Evolutionary conservation across 2,797 vertebrate genomes (phyloP), one percentile per base, ranked within the genome.

Genomic region (Myripristis jacobus): DNA sequence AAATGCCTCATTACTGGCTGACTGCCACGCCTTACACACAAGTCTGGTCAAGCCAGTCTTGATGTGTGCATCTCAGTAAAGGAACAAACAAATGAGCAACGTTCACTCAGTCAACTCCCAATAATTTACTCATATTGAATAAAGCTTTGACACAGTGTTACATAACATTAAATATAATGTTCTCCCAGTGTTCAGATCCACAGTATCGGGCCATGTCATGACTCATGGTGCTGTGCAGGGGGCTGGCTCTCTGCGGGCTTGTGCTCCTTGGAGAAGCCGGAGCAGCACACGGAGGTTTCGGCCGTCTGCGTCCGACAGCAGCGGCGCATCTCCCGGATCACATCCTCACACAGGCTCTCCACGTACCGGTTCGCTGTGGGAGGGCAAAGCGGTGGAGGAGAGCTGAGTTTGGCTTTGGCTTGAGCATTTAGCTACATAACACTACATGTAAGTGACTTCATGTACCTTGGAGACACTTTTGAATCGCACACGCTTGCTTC

Each of bases 391-490:
- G 31, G 12, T 70, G 15, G 54, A 6, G 7, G 6, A 9, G 18
- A 21, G 3, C 2, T 31, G 4, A 34, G 0, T 1, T 1, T 3
- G 5, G 2, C 1, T 10, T 60, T 60, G n/a, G 15, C 18, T 38
- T 3, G 3, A 29, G 3, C 27, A 29, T 25, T 61, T 21, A 27
- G 16, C 34, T 38, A 41, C 6, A 48, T 15, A 13, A 2, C 44
- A 38, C 5, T 24, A 0, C 38, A 24, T 8, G 13, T 0, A 27
- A 9, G 22, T 21, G 36, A 13, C 3, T n/a, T 8, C 0, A 16
- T 21, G 29, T 85, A 93, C 92, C 92, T 92, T 93, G 92, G 77
- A 93, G 77, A 83, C 92, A 93, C 48, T 51, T 76, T 6, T 93
- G 92, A 72, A 93, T 93, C 12, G 82, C 90, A 61, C 92, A 93